These are phyloP conservation scores for Melanotaenia pygmaea DNA, from an alignment of 2,797 vertebrate genomes.

Conservation along the genomic window DNA sequence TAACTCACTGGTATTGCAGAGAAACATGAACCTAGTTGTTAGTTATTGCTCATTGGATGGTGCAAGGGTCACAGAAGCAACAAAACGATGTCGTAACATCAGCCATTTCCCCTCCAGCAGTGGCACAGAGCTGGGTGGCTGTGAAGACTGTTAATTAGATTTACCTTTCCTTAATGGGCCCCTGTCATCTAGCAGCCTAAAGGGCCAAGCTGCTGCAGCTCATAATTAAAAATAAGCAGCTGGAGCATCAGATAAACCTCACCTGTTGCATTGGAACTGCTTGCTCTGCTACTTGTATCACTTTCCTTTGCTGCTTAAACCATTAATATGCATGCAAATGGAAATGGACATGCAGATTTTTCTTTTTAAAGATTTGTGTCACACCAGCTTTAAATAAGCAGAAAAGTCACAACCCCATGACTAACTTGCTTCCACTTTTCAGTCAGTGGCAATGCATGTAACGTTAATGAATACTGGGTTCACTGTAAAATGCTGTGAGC, in stretches of 20 bases:
- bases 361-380: background rate
- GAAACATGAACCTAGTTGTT: constrained; percentile 25
- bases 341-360: background rate
- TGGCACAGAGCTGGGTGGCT: constrained; percentile 67
- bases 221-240: constrained; percentile 62
- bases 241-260: constrained; percentile 57
- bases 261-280: constrained; percentile 65
- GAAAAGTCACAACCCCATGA: background rate
- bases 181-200: constrained; percentile 71
- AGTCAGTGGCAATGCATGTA: no score
- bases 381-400: background rate
- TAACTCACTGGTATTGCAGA: constrained; percentile 5
- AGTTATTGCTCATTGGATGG: constrained; percentile 21
- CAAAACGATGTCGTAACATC: constrained; percentile 58
- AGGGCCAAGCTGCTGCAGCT: constrained; percentile 59
- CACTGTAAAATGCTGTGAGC: no score
- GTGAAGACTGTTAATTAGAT: constrained; percentile 79
- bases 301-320: constrained; percentile 2
- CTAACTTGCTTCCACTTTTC: background rate
- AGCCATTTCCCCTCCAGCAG: constrained; percentile 61
- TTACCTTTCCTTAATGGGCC: constrained; percentile 83
- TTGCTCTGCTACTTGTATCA: constrained; percentile 6
- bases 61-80: constrained; percentile 60
- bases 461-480: no score
- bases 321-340: constrained; percentile 6